phyloP scores from a whole-genome alignment of 2,797 vertebrate species.

The Dicrostonyx torquatus region DNA sequence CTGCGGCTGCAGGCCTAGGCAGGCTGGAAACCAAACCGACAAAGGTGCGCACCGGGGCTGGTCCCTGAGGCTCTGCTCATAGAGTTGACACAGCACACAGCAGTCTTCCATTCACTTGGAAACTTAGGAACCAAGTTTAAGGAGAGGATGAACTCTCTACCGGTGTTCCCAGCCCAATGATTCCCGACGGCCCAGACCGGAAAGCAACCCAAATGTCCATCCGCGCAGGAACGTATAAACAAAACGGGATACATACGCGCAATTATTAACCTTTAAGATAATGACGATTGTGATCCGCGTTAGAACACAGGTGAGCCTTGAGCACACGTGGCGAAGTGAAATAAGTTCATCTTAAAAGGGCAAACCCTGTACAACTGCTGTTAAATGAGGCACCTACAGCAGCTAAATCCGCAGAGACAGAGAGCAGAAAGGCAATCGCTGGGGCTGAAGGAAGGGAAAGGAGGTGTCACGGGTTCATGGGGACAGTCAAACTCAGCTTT shows the following conservation, averaged over 20 bases:
- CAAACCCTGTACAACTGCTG: background rate
- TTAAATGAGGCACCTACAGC: background rate
- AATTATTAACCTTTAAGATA: background rate
- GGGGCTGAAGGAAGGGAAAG: too few relatives aligned
- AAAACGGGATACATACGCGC: background rate
- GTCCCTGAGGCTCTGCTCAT: background rate
- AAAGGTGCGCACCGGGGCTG: background rate
- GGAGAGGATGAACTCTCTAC: background rate
- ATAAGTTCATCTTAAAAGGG: background rate
- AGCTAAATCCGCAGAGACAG: background rate
- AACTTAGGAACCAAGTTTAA: background rate
- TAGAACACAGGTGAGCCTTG: background rate
- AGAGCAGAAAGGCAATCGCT: background rate
- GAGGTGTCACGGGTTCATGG: too few relatives aligned
- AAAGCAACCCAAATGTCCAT: background rate
- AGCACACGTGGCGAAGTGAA: background rate
- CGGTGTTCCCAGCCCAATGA: background rate
- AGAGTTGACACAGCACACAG: background rate
- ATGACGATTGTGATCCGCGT: background rate
- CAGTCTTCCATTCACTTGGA: background rate
- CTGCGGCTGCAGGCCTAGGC: background rate
- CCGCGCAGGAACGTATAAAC: background rate
- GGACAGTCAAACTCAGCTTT: background rate
- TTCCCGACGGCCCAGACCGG: background rate
- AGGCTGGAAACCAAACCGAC: slow-evolving; percentile 38